Percentiles rank a stretch among this genome's conserved stretches.
Conservation (phyloP, 2,113 vertebrate species). For the Gopherus evgoodei region DNA sequence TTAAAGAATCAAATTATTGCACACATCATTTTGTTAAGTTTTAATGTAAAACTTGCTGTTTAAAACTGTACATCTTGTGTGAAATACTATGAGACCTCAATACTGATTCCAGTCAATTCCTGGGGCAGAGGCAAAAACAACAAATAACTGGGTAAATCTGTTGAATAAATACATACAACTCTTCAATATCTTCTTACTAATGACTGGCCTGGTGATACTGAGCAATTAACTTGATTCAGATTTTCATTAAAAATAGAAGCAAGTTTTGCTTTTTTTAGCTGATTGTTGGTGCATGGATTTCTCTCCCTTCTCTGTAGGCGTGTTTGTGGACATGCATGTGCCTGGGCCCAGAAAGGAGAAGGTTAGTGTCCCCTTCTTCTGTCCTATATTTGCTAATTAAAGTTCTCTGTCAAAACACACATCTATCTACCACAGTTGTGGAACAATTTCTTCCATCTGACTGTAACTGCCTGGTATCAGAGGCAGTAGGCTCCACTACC, state of each 20-base stretch:
- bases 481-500: neutral
- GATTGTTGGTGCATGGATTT: neutral
- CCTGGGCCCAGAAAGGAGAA: rapidly evolving
- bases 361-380: rapidly evolving
- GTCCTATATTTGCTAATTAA: rapidly evolving
- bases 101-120: neutral
- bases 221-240: neutral
- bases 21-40: rapidly evolving
- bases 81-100: neutral
- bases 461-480: rapidly evolving
- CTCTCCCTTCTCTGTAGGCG: rapidly evolving
- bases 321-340: neutral
- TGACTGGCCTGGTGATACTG: neutral
- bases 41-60: neutral
- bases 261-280: neutral
- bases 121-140: neutral
- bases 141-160: neutral
- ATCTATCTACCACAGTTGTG: rapidly evolving
- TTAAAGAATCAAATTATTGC: neutral
- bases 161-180: slow-evolving; percentile 50
- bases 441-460: neutral
- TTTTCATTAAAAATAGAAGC: neutral
- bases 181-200: neutral
- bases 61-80: neutral
- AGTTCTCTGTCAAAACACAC: neutral